A percentile compares a stretch with the other conserved stretches of the same genome.
These are phyloP conservation scores for Nymphalis io DNA, from an alignment of 1,140 invertebrate species.

Conservation along the genomic window DNA sequence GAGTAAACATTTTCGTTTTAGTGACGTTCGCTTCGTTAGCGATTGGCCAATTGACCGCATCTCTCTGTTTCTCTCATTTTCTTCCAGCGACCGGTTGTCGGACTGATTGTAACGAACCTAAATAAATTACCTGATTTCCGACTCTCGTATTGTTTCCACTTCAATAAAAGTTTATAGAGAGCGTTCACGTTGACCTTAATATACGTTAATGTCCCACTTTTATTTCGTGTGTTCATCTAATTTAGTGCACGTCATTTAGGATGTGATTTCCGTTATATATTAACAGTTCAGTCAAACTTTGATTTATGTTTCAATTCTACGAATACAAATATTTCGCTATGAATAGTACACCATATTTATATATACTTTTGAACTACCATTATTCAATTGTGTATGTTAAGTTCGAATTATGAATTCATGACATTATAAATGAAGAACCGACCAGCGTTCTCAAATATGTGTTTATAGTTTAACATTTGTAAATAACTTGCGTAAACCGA, in stretches of 20 bases:
- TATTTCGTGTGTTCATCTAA: neutral
- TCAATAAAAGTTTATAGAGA: conserved; percentile 28
- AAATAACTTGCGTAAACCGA: too few species aligned
- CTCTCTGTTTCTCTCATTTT: conserved; percentile 36
- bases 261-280: neutral
- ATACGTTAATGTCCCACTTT: neutral
- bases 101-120: conserved; percentile 35
- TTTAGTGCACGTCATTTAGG: neutral
- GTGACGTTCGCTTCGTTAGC: conserved; percentile 33
- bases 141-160: conserved; percentile 27
- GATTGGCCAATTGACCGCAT: conserved; percentile 30
- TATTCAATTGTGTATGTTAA: too few species aligned
- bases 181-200: conserved; percentile 14
- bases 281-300: neutral
- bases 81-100: conserved; percentile 27
- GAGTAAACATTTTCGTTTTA: conserved; percentile 29
- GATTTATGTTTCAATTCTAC: too few species aligned
- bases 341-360: too few species aligned
- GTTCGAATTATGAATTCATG: too few species aligned
- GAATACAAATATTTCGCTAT: too few species aligned
- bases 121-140: conserved; percentile 31
- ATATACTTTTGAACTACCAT: too few species aligned
- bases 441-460: too few species aligned
- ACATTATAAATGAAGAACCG: too few species aligned
- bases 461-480: too few species aligned